Evolutionary conservation across 2,113 vertebrate genomes (phyloP).

Genomic region (Meriones unguiculatus): DNA sequence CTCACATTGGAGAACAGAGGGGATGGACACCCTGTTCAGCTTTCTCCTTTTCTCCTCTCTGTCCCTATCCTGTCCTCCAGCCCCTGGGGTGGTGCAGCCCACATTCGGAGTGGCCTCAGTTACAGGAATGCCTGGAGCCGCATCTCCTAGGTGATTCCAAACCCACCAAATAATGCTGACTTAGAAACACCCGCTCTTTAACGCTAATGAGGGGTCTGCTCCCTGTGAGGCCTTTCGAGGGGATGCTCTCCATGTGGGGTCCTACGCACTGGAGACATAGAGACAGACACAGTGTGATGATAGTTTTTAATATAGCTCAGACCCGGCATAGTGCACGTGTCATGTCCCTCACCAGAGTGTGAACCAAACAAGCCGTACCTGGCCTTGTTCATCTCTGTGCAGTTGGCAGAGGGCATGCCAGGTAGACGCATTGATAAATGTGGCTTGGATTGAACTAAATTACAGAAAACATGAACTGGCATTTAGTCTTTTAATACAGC

Average conservation of each 20-base stretch:
- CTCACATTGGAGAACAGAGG: not conserved
- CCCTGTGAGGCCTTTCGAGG: not conserved
- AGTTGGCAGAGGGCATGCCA: not conserved
- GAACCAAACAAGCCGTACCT: not conserved
- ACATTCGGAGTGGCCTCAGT: not conserved
- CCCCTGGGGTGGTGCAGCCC: not conserved
- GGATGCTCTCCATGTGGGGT: not conserved
- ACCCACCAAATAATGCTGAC: not conserved
- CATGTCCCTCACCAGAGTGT: not conserved
- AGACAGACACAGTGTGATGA: not conserved
- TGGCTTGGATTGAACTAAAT: not conserved
- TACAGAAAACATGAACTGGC: not conserved
- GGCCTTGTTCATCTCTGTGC: not conserved
- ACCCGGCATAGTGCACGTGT: not conserved
- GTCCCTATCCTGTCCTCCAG: not conserved
- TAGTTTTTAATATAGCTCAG: not conserved
- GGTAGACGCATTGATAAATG: conserved; percentile 19
- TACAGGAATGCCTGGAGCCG: not conserved
- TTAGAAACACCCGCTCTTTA: not conserved
- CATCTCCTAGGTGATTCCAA: not conserved
- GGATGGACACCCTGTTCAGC: no score
- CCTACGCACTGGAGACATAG: not conserved
- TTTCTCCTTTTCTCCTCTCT: not conserved
- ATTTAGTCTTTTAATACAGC: not conserved
- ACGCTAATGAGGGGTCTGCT: not conserved